Conservation (phyloP, 2,113 vertebrate genomes). For the Tonatia bakeri region DNA sequence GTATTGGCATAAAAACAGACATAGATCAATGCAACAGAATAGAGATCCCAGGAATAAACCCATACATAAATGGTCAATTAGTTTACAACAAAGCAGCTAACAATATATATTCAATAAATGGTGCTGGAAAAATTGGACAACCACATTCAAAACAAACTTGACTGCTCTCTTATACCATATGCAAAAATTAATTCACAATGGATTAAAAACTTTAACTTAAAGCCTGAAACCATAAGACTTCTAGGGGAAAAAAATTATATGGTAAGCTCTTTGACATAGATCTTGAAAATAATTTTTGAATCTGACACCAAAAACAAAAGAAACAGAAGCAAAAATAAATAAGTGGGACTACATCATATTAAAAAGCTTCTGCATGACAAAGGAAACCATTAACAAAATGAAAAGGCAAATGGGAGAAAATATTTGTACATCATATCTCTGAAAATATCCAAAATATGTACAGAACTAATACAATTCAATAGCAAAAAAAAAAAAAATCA, state of each 20-base stretch:
- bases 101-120: background rate
- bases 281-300: background rate
- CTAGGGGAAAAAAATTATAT: background rate
- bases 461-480: background rate
- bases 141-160: background rate
- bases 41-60: background rate
- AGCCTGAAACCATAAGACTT: background rate
- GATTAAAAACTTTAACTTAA: background rate
- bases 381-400: background rate
- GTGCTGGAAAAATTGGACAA: background rate
- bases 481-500: background rate
- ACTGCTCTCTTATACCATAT: background rate
- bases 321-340: background rate
- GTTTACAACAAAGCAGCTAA: background rate
- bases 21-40: background rate
- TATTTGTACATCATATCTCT: background rate
- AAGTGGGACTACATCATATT: background rate
- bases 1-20: background rate
- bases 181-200: background rate
- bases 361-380: background rate
- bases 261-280: background rate
- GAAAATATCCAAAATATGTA: background rate
- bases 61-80: background rate
- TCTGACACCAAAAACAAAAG: background rate
- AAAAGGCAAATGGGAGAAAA: background rate